Conservation (phyloP, 2,888 invertebrate species). For the Cerastis rubricosa region DNA sequence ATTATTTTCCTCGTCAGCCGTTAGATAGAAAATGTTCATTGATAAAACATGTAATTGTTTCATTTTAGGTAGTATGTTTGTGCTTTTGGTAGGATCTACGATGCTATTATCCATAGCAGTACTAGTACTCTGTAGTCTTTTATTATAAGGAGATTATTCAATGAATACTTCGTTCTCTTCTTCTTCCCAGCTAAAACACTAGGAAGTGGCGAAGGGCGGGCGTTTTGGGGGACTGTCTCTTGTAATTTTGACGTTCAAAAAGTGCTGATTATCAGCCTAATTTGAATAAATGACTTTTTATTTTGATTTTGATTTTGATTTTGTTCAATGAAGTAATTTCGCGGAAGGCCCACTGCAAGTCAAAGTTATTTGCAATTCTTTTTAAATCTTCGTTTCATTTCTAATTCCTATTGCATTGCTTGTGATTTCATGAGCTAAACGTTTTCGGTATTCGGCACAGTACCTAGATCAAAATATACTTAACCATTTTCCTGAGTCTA, state of each 20-base stretch:
- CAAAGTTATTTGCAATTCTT: constrained; percentile 1
- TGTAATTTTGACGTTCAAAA: no score
- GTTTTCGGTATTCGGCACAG: neutral
- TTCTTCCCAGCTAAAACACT: no score
- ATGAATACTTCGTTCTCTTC: neutral
- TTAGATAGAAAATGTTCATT: neutral
- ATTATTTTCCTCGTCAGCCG: neutral
- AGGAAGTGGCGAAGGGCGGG: no score
- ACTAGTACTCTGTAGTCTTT: neutral
- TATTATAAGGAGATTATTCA: neutral
- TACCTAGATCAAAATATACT: neutral
- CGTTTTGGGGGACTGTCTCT: no score
- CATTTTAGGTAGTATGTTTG: neutral
- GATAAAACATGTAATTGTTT: neutral
- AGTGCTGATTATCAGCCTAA: no score
- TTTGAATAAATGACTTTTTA: no score
- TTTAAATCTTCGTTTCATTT: neutral
- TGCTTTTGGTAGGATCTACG: neutral
- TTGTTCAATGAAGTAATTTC: constrained; percentile 1
- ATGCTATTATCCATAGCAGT: neutral
- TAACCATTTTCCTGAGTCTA: neutral
- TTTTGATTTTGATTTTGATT: no score
- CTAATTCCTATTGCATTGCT: neutral
- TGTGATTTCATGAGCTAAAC: neutral
- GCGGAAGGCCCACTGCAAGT: neutral